Percentiles rank a stretch among this genome's conserved stretches.
phyloP scores from a whole-genome alignment of 1,140 invertebrate genomes.

The Helicoverpa zea region DNA sequence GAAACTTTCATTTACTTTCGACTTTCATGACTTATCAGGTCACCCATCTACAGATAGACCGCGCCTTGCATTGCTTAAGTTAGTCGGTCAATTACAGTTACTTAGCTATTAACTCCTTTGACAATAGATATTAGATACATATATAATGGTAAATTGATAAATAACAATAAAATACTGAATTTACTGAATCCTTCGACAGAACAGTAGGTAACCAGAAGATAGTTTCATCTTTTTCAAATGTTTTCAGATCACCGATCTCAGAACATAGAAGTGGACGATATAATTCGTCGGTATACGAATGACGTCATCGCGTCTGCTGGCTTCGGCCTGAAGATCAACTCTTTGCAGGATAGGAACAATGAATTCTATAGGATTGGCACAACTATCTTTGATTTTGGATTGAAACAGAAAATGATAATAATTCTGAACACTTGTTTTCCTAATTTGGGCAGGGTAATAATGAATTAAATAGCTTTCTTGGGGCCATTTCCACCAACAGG shows the following conservation, averaged over 20 bases:
- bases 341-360: conserved; percentile 86
- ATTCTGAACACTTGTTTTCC: conserved; percentile 56
- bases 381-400: conserved; percentile 61
- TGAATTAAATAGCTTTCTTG: too few species aligned
- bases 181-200: neutral
- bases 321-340: conserved; percentile 87
- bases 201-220: neutral
- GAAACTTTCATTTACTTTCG: too few species aligned
- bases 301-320: conserved; percentile 88
- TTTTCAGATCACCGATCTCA: conserved; percentile 60
- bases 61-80: too few species aligned
- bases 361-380: conserved; percentile 86
- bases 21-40: too few species aligned
- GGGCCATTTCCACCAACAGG: too few species aligned
- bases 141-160: too few species aligned
- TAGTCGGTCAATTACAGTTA: too few species aligned
- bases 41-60: too few species aligned
- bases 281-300: conserved; percentile 84
- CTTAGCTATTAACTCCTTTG: too few species aligned
- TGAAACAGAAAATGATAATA: conserved; percentile 55
- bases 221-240: conserved; percentile 14
- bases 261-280: conserved; percentile 66
- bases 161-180: neutral
- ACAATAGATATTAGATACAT: too few species aligned
- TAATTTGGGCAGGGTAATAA: conserved; percentile 57